Base-by-base conservation (phyloP, 2,888 invertebrate genomes). In the Boloria selene region DNA sequence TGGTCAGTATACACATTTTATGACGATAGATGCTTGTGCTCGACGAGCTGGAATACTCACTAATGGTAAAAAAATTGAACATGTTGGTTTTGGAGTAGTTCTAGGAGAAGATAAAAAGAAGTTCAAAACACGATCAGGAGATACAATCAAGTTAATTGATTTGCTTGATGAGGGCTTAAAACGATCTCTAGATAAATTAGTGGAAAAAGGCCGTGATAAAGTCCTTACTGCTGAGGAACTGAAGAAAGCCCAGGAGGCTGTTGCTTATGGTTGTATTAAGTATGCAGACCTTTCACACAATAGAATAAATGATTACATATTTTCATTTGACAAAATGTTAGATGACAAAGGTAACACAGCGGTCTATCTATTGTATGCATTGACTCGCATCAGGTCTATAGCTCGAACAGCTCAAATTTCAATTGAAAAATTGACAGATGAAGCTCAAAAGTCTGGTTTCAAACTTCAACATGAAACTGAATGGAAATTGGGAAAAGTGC, bases 261-360 rank as follows among this genome's bases (percentile, higher is more conserved):
- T 99, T 0, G 99, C 99, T 0, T 99, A 98, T 85, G 98, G 99
- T 4, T 99, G 99, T 82, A 98, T 99, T 65, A 99, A 99, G 85
- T 99, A 99, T 86, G 96, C 99, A 4, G 99, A 99, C 93, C 93
- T 99, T 56, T 97, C 96, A 14, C 98, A 99, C 79, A 98, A 98
- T 84, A 94, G 98, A 69, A 95, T 94, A 65, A 96, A 97, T 82
- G 99, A 99, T 81, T 99, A 99, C 82, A 95, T 99, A 2, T 99
- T 99, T 89, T 99, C 98, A 0, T 99, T 99, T 87, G 98, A 99
- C 81, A 98, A 98, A 93, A 99, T 99, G 99, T 93, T 99, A 71
- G 99, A 99, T 80, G 99, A 99, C 84, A 96, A 97, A 83, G 99
- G 99, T 13, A 99, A 99, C 84, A 99, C 99, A 0, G 99, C 99